Evolutionary conservation across 2,888 invertebrate genomes (phyloP).

Genomic region (Hymenopus coronatus): DNA sequence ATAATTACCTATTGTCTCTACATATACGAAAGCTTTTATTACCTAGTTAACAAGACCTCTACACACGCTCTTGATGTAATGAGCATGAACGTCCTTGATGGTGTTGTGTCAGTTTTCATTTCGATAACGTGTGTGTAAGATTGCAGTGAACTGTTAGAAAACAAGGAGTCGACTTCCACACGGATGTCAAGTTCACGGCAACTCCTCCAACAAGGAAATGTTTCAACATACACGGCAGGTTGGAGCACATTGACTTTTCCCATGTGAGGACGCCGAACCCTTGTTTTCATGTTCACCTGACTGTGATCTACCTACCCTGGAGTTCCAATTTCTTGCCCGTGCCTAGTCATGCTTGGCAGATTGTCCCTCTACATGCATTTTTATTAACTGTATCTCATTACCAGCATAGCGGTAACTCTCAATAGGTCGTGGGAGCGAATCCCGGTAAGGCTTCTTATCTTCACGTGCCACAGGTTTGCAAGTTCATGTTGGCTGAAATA

Average conservation of each 20-base stretch:
- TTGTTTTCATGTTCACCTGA: not conserved
- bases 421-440: not conserved
- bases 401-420: not conserved
- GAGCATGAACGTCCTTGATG: too few species aligned
- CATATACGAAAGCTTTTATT: too few species aligned
- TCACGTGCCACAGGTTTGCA: too few species aligned
- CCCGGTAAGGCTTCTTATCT: not conserved
- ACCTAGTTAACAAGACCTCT: too few species aligned
- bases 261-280: not conserved
- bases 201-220: not conserved
- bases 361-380: not conserved
- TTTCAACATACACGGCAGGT: not conserved
- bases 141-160: too few species aligned
- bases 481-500: too few species aligned
- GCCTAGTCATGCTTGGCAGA: not conserved
- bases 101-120: too few species aligned
- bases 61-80: too few species aligned
- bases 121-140: too few species aligned
- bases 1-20: too few species aligned
- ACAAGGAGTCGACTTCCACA: too few species aligned
- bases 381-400: not conserved
- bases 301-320: not conserved
- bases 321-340: not conserved
- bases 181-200: not conserved
- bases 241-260: conserved; percentile 6